Evolutionary conservation across 2,888 invertebrate species (phyloP).

Genomic region (Chloroclystis v-ata): DNA sequence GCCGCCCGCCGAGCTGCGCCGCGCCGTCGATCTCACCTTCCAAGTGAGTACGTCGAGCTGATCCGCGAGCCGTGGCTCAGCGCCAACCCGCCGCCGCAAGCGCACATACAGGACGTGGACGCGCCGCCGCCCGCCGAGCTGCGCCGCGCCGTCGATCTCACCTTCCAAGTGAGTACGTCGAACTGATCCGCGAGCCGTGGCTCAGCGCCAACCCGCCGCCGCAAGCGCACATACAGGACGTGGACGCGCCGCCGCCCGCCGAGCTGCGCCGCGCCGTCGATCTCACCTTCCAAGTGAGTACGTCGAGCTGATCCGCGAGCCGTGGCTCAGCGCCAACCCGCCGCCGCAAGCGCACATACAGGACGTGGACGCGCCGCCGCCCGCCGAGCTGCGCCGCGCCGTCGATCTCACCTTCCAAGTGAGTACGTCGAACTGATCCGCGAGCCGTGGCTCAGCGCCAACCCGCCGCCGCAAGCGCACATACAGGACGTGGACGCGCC

Average conservation of each 20-base stretch:
- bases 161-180: slow-evolving; percentile 70
- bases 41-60: slow-evolving; percentile 80
- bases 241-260: slow-evolving; percentile 64
- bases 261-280: slow-evolving; percentile 86
- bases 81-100: slow-evolving; percentile 63
- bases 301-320: slow-evolving; percentile 88
- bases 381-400: slow-evolving; percentile 90
- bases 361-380: slow-evolving; percentile 47
- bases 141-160: slow-evolving; percentile 67
- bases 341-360: slow-evolving; percentile 62
- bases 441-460: slow-evolving; percentile 87
- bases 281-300: slow-evolving; percentile 49
- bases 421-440: slow-evolving; percentile 83
- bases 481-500: slow-evolving; percentile 46
- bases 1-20: slow-evolving; percentile 78
- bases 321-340: slow-evolving; percentile 83
- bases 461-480: slow-evolving; percentile 64
- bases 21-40: slow-evolving; percentile 68
- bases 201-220: slow-evolving; percentile 68
- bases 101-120: slow-evolving; percentile 51
- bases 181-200: slow-evolving; percentile 93
- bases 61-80: slow-evolving; percentile 91
- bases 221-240: slow-evolving; percentile 62
- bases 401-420: slow-evolving; percentile 49
- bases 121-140: slow-evolving; percentile 76